Conservation (phyloP, 1,140 invertebrate genomes). For the Drosophila sturtevanti region DNA sequence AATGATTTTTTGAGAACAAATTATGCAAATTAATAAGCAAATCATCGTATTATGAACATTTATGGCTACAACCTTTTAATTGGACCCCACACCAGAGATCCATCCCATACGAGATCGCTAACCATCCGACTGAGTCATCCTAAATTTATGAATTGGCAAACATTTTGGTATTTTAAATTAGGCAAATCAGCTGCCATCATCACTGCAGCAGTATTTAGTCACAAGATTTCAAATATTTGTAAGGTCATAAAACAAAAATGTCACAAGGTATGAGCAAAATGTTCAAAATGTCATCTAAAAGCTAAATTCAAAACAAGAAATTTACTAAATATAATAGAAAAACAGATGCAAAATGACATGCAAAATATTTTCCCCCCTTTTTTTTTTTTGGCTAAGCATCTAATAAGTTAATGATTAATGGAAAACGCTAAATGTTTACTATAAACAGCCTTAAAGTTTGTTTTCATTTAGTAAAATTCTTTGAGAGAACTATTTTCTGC, state of each 20-base stretch:
- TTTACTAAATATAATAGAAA: not conserved
- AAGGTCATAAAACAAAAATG: slow-evolving; percentile 35
- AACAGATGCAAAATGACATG: not conserved
- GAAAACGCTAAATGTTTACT: not conserved
- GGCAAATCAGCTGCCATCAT: slow-evolving; percentile 55
- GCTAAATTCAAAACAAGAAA: not conserved
- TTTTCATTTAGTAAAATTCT: not conserved
- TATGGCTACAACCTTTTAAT: slow-evolving; percentile 62
- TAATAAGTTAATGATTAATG: not conserved
- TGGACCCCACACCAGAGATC: slow-evolving; percentile 31
- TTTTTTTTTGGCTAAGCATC: not conserved
- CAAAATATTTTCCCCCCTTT: not conserved
- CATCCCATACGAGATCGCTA: slow-evolving; percentile 38
- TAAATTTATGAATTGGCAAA: slow-evolving; percentile 72
- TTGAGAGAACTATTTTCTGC: too few species aligned
- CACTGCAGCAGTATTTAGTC: slow-evolving; percentile 32
- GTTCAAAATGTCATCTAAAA: not conserved
- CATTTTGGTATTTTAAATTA: slow-evolving; percentile 49
- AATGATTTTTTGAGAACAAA: slow-evolving; percentile 36
- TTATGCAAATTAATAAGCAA: slow-evolving; percentile 74
- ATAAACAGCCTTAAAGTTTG: too few species aligned
- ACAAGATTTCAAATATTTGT: slow-evolving; percentile 52
- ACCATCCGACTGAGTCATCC: not conserved
- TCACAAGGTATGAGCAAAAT: slow-evolving; percentile 21
- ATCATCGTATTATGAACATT: slow-evolving; percentile 51